A percentile compares a stretch with the other conserved stretches of the same genome.
phyloP scores from a whole-genome alignment of 2,113 vertebrate genomes.

The Mirza zaza region DNA sequence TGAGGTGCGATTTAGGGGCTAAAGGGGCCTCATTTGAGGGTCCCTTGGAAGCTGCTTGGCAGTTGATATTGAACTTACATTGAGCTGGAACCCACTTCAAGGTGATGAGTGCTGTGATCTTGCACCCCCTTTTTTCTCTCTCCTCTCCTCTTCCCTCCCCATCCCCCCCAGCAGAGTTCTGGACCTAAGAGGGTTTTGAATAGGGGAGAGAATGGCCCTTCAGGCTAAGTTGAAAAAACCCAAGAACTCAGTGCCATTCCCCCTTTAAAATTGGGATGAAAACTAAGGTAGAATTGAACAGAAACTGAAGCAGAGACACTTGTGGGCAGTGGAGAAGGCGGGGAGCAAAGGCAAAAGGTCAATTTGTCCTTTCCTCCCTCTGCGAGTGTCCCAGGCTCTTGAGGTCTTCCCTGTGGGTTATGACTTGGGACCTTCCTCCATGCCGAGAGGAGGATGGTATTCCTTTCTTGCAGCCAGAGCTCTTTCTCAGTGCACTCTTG shows the following conservation, averaged over 20 bases:
- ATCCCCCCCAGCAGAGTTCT: not conserved
- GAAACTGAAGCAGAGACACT: not conserved
- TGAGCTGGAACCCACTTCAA: not conserved
- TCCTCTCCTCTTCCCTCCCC: not conserved
- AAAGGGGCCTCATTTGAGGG: not conserved
- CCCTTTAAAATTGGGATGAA: too few relatives aligned
- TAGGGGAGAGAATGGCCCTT: not conserved
- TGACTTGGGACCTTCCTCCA: not conserved
- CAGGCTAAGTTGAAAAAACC: too few relatives aligned
- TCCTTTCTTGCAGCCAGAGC: not conserved
- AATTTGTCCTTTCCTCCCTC: not conserved
- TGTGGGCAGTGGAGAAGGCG: not conserved
- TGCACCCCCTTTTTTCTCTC: not conserved
- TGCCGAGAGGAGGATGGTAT: not conserved
- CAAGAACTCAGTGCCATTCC: too few relatives aligned
- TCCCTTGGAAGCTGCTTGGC: not conserved
- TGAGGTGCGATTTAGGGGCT: fast-evolving
- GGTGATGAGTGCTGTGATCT: not conserved
- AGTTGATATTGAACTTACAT: not conserved
- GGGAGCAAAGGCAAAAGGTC: not conserved
- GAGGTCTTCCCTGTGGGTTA: not conserved
- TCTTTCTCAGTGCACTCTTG: not conserved
- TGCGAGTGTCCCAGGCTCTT: fast-evolving
- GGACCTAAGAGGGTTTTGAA: not conserved
- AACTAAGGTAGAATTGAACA: too few relatives aligned